Evolutionary conservation across 53 echinoderm and acorn worm genomes (phyloP), one percentile per base, ranked within the genome.

Genomic region (Paracentrotus lividus): DNA sequence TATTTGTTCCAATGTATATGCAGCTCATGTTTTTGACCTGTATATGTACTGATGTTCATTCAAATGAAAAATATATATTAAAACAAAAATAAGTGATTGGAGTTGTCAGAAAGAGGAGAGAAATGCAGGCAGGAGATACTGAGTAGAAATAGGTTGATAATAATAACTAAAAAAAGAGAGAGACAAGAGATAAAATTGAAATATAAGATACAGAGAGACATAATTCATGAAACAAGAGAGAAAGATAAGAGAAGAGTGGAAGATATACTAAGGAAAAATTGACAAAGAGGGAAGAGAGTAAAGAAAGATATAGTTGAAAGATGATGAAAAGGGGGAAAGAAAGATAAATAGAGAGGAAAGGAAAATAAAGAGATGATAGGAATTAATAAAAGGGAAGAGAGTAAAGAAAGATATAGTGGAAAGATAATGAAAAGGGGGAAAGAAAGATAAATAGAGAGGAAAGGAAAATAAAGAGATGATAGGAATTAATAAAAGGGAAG

Each of bases 1-100:
- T 89, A 89, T 60, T 52, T 89, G 89, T 89, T 89, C 89, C 59
- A 89, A 34, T 87, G 57, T 87, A 87, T 3, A 49, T 56, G 33
- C 23, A 54, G 55, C 47, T n/a, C 10, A 10, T 78, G 24, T 81
- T n/a, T 81, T 77, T 44, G 24, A 2, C 67, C 67, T 67, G 38
- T 12, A 36, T 81, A 31, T 67, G 57, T 57, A 18, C 20, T 15
- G 21, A 57, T 57, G n/a, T 57, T 8, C 15, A 52, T 57, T 57
- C 14, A 57, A 20, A 21, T 57, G 57, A 3, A 4, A 57, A n/a
- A n/a, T n/a, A n/a, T n/a, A n/a, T n/a, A n/a, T n/a, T n/a, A n/a
- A n/a, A n/a, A n/a, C n/a, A n/a, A n/a, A n/a, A n/a, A n/a, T n/a
- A 54, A 18, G 13, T 54, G 8, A 54, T 54, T 2, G 12, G 2